These are phyloP conservation scores for Mizuhopecten yessoensis DNA, from an alignment of 1,140 invertebrate species.

Conservation along the genomic window DNA sequence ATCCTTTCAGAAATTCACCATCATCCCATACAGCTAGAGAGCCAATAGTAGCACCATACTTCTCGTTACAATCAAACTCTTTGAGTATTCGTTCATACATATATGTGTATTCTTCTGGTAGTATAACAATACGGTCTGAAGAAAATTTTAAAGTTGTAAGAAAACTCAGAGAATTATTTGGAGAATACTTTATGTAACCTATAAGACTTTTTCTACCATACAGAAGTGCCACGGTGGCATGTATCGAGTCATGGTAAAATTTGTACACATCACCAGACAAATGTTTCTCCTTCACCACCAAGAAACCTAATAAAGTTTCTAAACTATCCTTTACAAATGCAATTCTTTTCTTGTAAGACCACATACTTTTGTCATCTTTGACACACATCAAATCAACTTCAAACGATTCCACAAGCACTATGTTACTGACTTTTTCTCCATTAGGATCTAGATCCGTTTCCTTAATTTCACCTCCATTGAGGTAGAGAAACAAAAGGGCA, in stretches of 20 bases:
- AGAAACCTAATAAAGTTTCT: background rate
- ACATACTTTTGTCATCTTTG: background rate
- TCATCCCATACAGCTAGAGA: background rate
- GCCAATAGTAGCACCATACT: background rate
- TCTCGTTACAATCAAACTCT: background rate
- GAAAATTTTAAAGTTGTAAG: background rate
- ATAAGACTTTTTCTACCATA: background rate
- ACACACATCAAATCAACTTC: background rate
- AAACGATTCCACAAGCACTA: background rate
- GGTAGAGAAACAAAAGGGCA: constrained; percentile 9
- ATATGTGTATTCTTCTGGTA: background rate
- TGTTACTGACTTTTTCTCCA: background rate
- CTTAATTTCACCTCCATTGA: background rate
- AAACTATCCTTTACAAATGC: background rate
- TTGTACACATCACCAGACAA: background rate
- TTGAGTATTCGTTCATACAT: background rate
- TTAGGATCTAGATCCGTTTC: background rate
- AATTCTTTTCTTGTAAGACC: background rate
- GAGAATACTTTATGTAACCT: background rate
- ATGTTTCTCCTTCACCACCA: background rate
- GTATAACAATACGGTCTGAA: background rate
- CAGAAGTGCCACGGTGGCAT: background rate
- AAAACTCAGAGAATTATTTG: background rate
- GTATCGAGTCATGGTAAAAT: background rate
- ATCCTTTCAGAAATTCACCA: background rate